phyloP scores from a whole-genome alignment of 2,797 vertebrate genomes.

The Tapera naevia region DNA sequence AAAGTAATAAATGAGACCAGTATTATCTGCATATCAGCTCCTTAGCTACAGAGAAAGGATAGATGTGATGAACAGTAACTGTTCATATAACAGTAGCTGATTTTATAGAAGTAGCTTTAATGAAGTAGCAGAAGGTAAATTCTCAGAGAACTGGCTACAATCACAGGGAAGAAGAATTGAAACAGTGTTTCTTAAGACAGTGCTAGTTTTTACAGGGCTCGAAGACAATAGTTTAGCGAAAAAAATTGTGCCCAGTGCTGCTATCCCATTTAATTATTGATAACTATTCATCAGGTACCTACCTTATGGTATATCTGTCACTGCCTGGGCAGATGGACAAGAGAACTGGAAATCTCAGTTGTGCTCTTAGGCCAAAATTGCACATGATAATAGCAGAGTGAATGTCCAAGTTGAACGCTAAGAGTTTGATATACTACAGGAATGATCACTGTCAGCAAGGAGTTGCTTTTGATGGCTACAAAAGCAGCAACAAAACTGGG shows the following conservation, averaged over 20 bases:
- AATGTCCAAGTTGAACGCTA: not conserved
- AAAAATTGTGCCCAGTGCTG: not conserved
- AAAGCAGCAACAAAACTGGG: not conserved
- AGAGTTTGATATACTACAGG: not conserved
- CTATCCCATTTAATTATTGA: not conserved
- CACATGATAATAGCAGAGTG: not conserved
- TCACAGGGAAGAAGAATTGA: not conserved
- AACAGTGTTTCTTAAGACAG: not conserved
- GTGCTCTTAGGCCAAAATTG: not conserved
- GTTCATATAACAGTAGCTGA: not conserved
- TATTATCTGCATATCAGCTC: not conserved
- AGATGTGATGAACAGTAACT: not conserved
- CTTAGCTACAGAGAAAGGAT: not conserved
- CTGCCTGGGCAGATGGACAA: not conserved
- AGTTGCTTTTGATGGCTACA: not conserved
- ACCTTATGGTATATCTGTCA: not conserved
- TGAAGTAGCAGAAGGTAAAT: not conserved
- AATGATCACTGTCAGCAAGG: not conserved
- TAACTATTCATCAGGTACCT: not conserved
- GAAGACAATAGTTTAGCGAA: not conserved
- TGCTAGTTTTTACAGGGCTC: not conserved
- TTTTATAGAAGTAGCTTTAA: not conserved
- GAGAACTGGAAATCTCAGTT: not conserved
- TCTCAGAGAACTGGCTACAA: not conserved
- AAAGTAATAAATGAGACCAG: not conserved